phyloP scores from a whole-genome alignment of 2,888 invertebrate genomes.

The Ferrisia virgata region DNA sequence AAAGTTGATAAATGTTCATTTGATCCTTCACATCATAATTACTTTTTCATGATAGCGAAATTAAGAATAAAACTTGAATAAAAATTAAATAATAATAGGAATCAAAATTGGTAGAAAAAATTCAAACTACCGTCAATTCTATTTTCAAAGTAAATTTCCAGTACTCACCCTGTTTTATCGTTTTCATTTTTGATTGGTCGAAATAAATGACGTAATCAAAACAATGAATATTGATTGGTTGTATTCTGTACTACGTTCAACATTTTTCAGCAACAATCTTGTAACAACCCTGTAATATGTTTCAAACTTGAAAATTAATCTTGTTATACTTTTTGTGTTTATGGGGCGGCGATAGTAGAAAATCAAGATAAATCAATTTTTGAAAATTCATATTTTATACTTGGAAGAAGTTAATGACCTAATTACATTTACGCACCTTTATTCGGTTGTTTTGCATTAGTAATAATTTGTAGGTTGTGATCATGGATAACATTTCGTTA shows the following conservation, averaged over 20 bases:
- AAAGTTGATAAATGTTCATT: no score
- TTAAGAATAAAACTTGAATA: no score
- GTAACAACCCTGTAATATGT: neutral
- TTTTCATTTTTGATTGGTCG: neutral
- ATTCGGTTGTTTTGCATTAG: neutral
- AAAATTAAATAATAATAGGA: no score
- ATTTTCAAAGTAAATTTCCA: neutral
- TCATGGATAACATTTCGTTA: conserved; percentile 37
- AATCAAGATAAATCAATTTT: conserved; percentile 7
- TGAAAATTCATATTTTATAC: neutral
- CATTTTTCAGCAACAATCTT: neutral
- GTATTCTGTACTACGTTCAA: neutral
- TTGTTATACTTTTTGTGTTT: neutral
- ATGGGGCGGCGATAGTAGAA: neutral
- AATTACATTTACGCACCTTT: neutral
- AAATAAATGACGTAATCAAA: neutral
- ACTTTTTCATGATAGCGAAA: no score
- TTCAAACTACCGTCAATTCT: neutral
- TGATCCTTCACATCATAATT: no score
- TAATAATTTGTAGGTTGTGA: neutral
- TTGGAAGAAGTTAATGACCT: neutral
- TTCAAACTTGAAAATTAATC: neutral
- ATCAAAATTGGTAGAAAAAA: no score
- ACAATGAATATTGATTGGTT: neutral
- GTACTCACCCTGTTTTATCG: neutral